phyloP scores from a whole-genome alignment of 2,113 vertebrate genomes.

The Podarcis cretensis region DNA sequence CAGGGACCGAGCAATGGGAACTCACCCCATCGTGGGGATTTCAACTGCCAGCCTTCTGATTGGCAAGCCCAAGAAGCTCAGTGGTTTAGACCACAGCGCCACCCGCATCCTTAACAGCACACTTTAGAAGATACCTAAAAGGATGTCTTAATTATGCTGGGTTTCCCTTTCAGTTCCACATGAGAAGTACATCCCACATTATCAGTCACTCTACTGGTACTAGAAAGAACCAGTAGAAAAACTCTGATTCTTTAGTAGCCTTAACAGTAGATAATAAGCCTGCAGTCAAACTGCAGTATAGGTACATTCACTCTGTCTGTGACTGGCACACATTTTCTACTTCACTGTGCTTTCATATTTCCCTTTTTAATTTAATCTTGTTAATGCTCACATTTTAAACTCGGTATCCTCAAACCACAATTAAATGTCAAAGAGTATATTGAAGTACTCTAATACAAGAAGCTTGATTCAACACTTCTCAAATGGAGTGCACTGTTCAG shows the following conservation, averaged over 20 bases:
- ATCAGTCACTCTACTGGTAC: not conserved
- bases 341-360: not conserved
- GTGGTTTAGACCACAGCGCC: too few species aligned
- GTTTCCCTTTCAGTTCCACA: not conserved
- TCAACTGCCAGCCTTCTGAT: too few species aligned
- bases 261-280: not conserved
- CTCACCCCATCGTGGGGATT: too few species aligned
- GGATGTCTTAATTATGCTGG: not conserved
- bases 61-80: too few species aligned
- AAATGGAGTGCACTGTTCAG: not conserved
- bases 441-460: not conserved
- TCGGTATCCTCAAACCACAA: not conserved
- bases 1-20: too few species aligned
- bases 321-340: not conserved
- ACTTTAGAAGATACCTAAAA: not conserved
- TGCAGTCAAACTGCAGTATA: not conserved
- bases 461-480: not conserved
- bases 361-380: not conserved
- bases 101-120: not conserved
- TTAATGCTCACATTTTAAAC: not conserved
- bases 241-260: not conserved
- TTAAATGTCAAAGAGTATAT: not conserved
- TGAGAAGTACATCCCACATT: not conserved
- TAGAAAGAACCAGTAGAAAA: not conserved
- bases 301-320: not conserved